Evolutionary conservation across 2,113 vertebrate species (phyloP).

Genomic region (Athene cunicularia): DNA sequence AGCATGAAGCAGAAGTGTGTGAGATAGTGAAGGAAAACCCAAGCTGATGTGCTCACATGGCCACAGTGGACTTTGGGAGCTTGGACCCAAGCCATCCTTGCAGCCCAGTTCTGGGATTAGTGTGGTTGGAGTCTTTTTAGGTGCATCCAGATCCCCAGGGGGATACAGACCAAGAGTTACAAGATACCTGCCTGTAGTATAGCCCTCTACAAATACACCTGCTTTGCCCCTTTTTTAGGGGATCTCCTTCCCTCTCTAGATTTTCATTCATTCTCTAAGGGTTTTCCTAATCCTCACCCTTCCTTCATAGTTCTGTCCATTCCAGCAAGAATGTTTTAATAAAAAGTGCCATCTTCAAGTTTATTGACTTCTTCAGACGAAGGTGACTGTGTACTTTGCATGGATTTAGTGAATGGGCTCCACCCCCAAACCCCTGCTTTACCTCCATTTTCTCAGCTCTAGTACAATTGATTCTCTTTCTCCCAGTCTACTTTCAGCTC

Average conservation of each 20-base stretch:
- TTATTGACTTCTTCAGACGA: neutral
- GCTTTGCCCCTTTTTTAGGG: neutral
- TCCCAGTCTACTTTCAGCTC: neutral
- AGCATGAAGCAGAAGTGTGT: neutral
- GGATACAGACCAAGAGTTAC: neutral
- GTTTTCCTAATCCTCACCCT: neutral
- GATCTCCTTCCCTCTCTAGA: neutral
- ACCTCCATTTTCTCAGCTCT: neutral
- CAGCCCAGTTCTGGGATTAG: neutral
- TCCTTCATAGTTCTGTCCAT: neutral
- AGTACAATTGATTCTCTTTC: neutral
- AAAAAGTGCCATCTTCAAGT: neutral
- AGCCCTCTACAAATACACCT: neutral
- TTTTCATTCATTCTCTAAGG: neutral
- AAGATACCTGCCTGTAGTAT: neutral
- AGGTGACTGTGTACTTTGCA: neutral
- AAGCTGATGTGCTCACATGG: neutral
- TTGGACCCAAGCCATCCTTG: neutral
- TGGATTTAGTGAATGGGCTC: neutral
- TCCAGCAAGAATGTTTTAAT: neutral
- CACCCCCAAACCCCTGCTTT: neutral
- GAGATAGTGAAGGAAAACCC: neutral
- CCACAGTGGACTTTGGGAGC: neutral
- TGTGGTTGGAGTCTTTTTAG: neutral
- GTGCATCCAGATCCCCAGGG: neutral